Conservation (phyloP, 2,113 vertebrate species). For the Sakesphorus luctuosus region DNA sequence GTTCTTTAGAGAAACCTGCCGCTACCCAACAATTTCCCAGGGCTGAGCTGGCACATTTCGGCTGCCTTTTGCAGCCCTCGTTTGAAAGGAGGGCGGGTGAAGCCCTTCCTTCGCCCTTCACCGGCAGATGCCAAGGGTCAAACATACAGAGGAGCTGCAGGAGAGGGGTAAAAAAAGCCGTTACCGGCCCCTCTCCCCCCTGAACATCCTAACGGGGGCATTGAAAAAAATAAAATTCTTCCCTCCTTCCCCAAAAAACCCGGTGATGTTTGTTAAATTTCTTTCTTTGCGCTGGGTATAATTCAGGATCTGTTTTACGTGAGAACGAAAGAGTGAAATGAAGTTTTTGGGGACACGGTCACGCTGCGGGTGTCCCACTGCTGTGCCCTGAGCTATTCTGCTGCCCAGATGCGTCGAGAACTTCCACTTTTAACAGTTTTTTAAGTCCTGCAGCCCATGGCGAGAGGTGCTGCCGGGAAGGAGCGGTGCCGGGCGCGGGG, state of each 20-base stretch:
- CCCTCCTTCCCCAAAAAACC: background rate
- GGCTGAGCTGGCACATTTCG: background rate
- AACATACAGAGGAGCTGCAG: background rate
- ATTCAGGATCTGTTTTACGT: background rate
- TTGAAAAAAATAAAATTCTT: background rate
- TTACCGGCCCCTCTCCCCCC: background rate
- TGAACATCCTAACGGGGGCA: background rate
- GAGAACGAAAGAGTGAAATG: background rate
- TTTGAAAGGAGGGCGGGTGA: background rate
- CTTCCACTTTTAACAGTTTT: background rate
- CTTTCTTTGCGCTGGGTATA: background rate
- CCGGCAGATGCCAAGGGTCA: conserved; percentile 10
- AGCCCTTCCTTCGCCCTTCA: background rate
- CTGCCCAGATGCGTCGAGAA: background rate
- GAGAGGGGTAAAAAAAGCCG: background rate
- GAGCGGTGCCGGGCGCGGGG: background rate
- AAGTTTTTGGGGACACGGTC: background rate
- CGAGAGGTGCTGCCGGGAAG: background rate
- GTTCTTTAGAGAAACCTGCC: background rate
- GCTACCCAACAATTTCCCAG: background rate
- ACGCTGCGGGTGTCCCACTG: background rate
- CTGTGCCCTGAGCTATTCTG: background rate
- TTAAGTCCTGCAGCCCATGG: accelerated
- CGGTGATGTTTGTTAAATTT: background rate
- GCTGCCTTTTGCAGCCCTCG: background rate